phyloP scores from a whole-genome alignment of 1,140 invertebrate genomes.

The Magallana angulata region DNA sequence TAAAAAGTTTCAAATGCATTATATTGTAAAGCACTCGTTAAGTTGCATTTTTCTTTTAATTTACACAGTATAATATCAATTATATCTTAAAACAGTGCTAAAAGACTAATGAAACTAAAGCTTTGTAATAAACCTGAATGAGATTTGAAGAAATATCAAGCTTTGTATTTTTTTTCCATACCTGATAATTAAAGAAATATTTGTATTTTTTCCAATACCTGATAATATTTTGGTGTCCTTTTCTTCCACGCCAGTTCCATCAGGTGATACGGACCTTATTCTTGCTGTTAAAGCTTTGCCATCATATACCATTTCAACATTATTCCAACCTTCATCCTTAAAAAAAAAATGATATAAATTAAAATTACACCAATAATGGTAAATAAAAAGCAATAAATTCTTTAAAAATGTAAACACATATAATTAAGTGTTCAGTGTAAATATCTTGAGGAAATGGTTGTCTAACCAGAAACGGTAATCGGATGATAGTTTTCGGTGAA shows the following conservation, averaged over 20 bases:
- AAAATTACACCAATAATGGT: background rate
- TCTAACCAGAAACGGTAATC: background rate
- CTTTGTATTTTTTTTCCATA: background rate
- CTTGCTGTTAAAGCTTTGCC: background rate
- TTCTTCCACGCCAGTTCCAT: background rate
- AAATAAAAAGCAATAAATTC: too few relatives aligned
- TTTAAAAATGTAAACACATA: too few relatives aligned
- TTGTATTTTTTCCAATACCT: background rate
- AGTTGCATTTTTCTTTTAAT: too few relatives aligned
- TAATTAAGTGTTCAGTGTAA: too few relatives aligned
- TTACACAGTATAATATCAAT: too few relatives aligned
- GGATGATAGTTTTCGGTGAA: background rate
- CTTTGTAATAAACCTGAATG: too few relatives aligned
- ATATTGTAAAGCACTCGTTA: too few relatives aligned
- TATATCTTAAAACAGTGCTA: too few relatives aligned
- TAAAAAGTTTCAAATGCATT: too few relatives aligned
- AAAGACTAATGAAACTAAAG: too few relatives aligned
- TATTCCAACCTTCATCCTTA: slow-evolving; percentile 6
- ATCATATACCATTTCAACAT: background rate
- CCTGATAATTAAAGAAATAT: background rate
- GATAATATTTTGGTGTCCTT: background rate
- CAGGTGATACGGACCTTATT: background rate
- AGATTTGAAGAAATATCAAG: too few relatives aligned
- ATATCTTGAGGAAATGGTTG: too few relatives aligned
- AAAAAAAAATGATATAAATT: background rate